Conservation (phyloP, 37 sponge, comb jelly and placozoan genomes). For the Haliclona indistincta region DNA sequence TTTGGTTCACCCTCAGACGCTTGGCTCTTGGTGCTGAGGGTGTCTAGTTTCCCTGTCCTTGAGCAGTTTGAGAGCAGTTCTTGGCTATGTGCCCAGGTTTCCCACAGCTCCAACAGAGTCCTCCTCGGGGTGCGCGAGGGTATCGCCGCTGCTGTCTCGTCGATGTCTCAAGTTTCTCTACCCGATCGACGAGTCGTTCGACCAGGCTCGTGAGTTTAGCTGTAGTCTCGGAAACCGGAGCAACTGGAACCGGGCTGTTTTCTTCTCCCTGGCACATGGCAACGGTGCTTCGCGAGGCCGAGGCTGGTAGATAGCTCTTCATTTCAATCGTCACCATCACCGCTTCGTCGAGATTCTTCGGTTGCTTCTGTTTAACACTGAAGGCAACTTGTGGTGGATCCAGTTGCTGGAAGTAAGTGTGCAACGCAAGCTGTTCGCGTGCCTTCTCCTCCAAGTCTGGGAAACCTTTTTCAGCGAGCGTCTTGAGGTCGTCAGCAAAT, state of each 20-base stretch:
- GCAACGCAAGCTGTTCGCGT: slow-evolving; percentile 24
- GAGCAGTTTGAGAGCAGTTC: not conserved
- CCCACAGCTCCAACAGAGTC: slow-evolving; percentile 46
- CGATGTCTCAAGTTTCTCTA: slow-evolving; percentile 34
- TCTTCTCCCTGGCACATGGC: not conserved
- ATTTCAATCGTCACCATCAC: slow-evolving; percentile 55
- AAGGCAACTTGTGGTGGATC: slow-evolving; percentile 29
- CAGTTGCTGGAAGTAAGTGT: slow-evolving; percentile 7
- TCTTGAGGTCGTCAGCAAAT: slow-evolving; percentile 12
- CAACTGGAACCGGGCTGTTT: not conserved
- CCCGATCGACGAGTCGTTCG: slow-evolving; percentile 1
- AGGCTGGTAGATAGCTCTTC: slow-evolving; percentile 26
- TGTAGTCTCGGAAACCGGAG: not conserved
- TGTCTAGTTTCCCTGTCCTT: slow-evolving; percentile 33
- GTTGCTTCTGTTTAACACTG: slow-evolving; percentile 39
- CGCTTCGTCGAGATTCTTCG: slow-evolving; percentile 36
- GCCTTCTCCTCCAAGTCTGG: slow-evolving; percentile 23
- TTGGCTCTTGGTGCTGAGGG: slow-evolving; percentile 29
- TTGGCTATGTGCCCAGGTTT: slow-evolving; percentile 33
- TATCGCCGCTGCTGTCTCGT: not conserved
- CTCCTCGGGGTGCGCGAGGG: too few species aligned
- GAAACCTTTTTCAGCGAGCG: slow-evolving; percentile 4
- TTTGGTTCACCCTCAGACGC: slow-evolving; percentile 18
- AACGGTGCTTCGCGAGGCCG: not conserved
- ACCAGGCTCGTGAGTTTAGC: slow-evolving; percentile 1